Evolutionary conservation across 2,113 vertebrate genomes (phyloP).

Genomic region (Tyrannus savana): DNA sequence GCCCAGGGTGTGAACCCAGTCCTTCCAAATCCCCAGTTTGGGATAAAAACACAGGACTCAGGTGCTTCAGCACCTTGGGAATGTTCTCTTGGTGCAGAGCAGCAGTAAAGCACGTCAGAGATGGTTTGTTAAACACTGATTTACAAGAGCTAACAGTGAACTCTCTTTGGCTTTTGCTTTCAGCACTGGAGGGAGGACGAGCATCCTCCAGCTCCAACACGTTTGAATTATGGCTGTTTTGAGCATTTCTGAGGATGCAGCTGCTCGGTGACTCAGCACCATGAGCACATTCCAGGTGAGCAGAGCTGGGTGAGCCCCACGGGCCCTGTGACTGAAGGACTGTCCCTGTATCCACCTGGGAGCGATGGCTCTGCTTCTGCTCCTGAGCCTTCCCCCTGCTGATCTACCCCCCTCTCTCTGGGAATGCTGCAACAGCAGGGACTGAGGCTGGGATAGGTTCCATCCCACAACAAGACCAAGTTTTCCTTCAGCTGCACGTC

Average conservation of each 20-base stretch:
- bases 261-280: neutral
- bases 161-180: neutral
- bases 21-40: neutral
- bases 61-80: neutral
- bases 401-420: neutral
- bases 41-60: neutral
- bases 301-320: neutral
- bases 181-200: rapidly evolving
- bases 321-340: neutral
- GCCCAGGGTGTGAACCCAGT: neutral
- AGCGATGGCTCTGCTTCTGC: neutral
- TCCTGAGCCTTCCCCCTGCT: neutral
- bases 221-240: neutral
- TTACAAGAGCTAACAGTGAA: neutral
- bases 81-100: neutral
- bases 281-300: neutral
- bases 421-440: neutral
- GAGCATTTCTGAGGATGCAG: neutral
- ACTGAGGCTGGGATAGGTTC: rapidly evolving
- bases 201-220: neutral
- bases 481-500: neutral
- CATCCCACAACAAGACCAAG: neutral
- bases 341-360: neutral
- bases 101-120: neutral
- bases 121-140: neutral